Evolutionary conservation across 92 coral and sea anemone genomes (phyloP).

Genomic region (Epizoanthus rinbou): DNA sequence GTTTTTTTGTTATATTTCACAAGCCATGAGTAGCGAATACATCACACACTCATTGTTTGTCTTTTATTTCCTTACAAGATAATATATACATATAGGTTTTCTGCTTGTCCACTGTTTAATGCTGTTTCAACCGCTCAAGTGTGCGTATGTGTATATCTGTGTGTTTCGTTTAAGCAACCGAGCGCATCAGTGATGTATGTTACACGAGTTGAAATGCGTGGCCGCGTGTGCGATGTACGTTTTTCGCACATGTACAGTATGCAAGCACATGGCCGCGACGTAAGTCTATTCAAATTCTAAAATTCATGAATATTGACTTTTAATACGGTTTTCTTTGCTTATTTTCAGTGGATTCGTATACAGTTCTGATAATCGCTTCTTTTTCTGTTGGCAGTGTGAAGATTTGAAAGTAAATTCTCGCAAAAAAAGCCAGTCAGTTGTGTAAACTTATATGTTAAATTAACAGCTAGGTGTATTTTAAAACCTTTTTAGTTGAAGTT

Average conservation of each 20-base stretch:
- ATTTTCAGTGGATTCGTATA: background rate
- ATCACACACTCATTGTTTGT: background rate
- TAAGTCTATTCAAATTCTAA: too few species aligned
- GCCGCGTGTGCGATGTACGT: too few species aligned
- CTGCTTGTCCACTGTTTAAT: background rate
- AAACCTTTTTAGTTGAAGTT: background rate
- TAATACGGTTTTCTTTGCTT: too few species aligned
- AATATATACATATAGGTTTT: background rate
- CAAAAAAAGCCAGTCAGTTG: background rate
- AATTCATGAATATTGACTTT: too few species aligned
- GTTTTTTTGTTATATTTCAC: background rate
- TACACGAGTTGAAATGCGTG: too few species aligned
- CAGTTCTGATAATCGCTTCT: background rate
- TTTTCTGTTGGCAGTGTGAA: background rate
- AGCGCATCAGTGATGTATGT: too few species aligned
- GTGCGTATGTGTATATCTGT: too few species aligned
- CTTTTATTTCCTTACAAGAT: background rate
- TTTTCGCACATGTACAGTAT: too few species aligned
- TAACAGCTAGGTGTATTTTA: slow-evolving; percentile 14
- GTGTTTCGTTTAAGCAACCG: too few species aligned
- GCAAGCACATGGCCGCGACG: too few species aligned
- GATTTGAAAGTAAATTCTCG: background rate
- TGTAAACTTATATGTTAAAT: background rate
- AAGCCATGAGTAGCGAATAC: background rate
- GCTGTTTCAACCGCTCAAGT: too few species aligned